Conservation (phyloP, 2,888 invertebrate species). For the Choristoneura rosaceana region DNA sequence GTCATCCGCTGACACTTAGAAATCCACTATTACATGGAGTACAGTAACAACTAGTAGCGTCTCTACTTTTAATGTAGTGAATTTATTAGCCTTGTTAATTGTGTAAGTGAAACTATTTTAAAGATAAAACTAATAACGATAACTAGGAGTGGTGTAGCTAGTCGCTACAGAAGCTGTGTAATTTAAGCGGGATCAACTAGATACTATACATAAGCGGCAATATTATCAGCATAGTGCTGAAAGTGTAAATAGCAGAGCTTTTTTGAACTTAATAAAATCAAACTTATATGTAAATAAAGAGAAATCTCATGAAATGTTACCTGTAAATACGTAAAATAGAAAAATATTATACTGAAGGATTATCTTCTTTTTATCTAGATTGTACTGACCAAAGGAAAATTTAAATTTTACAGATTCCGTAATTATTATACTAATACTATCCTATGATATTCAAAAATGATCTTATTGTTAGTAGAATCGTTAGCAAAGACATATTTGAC, state of each 20-base stretch:
- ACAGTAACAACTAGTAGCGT: constrained; percentile 64
- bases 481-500: constrained; percentile 48
- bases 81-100: constrained; percentile 42
- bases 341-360: constrained; percentile 42
- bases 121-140: constrained; percentile 18
- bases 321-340: constrained; percentile 46
- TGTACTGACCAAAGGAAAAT: constrained; percentile 49
- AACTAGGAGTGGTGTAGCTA: constrained; percentile 52
- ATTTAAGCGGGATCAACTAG: constrained; percentile 83
- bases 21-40: constrained; percentile 57
- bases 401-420: constrained; percentile 50
- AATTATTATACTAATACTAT: constrained; percentile 23
- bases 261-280: constrained; percentile 28
- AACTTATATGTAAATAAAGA: constrained; percentile 53
- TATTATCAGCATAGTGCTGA: constrained; percentile 61
- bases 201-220: constrained; percentile 69
- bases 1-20: constrained; percentile 41
- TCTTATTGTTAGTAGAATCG: constrained; percentile 51
- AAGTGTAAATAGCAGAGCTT: constrained; percentile 47
- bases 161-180: constrained; percentile 72
- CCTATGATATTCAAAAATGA: constrained; percentile 42
- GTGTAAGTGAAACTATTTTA: constrained; percentile 14
- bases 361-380: constrained; percentile 47
- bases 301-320: constrained; percentile 46
- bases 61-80: constrained; percentile 64